A percentile compares a stretch with the other conserved stretches of the same genome.
These are phyloP conservation scores for Melangyna quadrimaculata DNA, from an alignment of 2,888 invertebrate genomes.

Conservation along the genomic window DNA sequence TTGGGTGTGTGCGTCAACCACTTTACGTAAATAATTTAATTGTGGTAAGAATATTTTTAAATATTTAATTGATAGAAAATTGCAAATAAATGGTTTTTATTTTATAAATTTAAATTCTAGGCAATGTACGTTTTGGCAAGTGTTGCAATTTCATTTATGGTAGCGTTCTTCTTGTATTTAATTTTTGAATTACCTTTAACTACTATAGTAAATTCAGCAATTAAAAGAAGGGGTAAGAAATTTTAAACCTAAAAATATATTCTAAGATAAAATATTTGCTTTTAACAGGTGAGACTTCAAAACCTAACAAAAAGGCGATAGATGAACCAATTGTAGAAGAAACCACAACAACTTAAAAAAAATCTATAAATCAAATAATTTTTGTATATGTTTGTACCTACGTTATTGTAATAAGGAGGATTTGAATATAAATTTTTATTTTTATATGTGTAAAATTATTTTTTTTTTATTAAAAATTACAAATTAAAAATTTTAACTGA, in stretches of 20 bases:
- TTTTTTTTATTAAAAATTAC: no score
- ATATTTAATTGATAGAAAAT: background rate
- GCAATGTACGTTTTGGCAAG: conserved; percentile 74
- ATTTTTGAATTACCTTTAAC: conserved; percentile 45
- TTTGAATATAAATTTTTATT: no score
- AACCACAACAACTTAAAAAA: background rate
- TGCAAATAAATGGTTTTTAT: background rate
- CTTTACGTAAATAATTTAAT: conserved; percentile 74
- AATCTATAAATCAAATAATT: no score
- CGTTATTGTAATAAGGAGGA: no score
- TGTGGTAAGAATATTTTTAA: conserved; percentile 73
- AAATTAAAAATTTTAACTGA: no score
- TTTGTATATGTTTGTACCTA: no score
- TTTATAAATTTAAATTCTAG: conserved; percentile 52
- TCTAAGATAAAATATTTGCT: background rate
- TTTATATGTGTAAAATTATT: no score
- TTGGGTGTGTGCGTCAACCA: conserved; percentile 74
- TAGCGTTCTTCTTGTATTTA: conserved; percentile 68
- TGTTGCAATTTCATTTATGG: conserved; percentile 74
- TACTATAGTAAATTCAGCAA: conserved; percentile 7
- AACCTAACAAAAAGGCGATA: background rate
- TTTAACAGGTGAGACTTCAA: background rate
- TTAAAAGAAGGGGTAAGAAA: conserved; percentile 19
- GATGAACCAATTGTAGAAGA: background rate
- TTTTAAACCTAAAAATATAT: no score